Base-by-base conservation (phyloP, 2,888 invertebrate genomes). In the Bombylius major region DNA sequence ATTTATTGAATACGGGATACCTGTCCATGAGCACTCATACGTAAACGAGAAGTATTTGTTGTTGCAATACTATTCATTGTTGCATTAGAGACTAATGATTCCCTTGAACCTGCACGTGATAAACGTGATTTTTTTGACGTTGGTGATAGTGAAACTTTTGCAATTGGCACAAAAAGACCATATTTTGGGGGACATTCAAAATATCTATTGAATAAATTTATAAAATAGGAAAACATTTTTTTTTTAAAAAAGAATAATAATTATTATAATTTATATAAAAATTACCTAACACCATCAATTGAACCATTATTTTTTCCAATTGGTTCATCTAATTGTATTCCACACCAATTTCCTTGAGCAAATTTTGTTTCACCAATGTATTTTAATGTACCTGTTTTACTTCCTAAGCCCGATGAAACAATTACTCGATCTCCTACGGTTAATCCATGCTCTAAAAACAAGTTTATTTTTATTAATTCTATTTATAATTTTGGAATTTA, bases 231-330 rank as follows among this genome's bases (percentile, higher is more conserved):
- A 14, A 23, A 23, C 3, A 23, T n/a, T 14, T 13, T 46, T 7
- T 31, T n/a, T 46, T 5, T 46, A 46, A 13, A 31, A 31, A 47
- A 23, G 7, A 31, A 47, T 23, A 31, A 47, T 47, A 7, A 47
- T 50, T n/a, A 13, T 14, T 34, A n/a, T 36, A 9, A 48, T 13
- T 12, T 42, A 1, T 9, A 11, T 49, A 9, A 23, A 47, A 58
- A 59, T 14, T 63, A 96, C 93, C 92, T 87, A 75, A 86, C 87
- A 55, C 92, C 95, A 62, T 86, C 89, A 42, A 97, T 93, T 52
- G 90, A 85, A 57, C 98, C 97, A 69, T 98, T 95, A 73, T 98
- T 97, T 76, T 97, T 97, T 54, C 98, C 98, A 58, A 87, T 76
- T 1, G 92, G 86, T 62, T 95, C 93, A 70, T 96, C 95, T 63